These are phyloP conservation scores for Aphidius ervi DNA, from an alignment of 1,140 invertebrate species.

Conservation along the genomic window DNA sequence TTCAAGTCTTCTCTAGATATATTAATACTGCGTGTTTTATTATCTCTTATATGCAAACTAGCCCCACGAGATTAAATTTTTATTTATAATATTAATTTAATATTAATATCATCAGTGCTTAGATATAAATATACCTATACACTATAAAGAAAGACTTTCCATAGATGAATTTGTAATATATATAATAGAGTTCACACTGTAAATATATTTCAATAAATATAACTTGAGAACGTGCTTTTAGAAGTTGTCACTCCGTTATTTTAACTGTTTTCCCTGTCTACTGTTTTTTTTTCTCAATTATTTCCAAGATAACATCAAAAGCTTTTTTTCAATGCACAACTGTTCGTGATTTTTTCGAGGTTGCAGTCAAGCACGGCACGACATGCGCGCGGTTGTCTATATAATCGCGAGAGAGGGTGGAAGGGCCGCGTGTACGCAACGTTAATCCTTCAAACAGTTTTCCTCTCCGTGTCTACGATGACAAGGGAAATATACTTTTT, in stretches of 20 bases:
- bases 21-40: background rate
- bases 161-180: too few relatives aligned
- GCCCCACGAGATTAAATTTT: too few relatives aligned
- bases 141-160: too few relatives aligned
- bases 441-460: background rate
- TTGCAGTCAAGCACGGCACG: constrained; percentile 5
- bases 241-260: too few relatives aligned
- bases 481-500: background rate
- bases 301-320: background rate
- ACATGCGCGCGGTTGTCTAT: constrained; percentile 3
- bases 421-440: constrained; percentile 13
- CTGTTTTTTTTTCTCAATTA: background rate
- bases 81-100: too few relatives aligned
- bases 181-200: too few relatives aligned
- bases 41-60: background rate
- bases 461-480: background rate
- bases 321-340: background rate
- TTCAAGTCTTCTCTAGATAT: background rate
- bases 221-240: too few relatives aligned
- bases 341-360: background rate
- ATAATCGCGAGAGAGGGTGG: background rate
- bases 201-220: too few relatives aligned
- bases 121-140: too few relatives aligned
- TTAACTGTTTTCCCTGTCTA: too few relatives aligned
- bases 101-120: too few relatives aligned